Base-by-base conservation (phyloP, 2,797 vertebrate genomes). In the Ispidina picta region DNA sequence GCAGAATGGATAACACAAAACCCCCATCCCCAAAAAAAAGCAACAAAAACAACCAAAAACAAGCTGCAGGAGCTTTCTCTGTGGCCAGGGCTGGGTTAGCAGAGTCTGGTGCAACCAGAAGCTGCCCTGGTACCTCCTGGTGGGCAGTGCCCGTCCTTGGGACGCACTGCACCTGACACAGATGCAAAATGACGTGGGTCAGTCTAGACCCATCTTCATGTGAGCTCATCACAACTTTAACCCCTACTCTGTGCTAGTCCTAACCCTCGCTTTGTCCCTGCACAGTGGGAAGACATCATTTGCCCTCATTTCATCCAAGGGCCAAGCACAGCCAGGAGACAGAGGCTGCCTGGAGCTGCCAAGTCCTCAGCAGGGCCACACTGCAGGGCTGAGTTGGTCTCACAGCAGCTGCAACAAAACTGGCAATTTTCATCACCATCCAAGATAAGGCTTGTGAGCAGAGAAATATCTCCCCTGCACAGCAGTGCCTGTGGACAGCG, bases 151-250 rank as follows among this genome's bases (percentile, higher is more conserved):
- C 63, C 2, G 1, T 70, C 83, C 86, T 63, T 81, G 74, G 81
- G 66, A 52, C 19, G 22, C 0, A 0, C 73, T 15, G 10, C 77
- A 25, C 69, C 70, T 1, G 0, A 55, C 11, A 6, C 6, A 4
- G 60, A 52, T 17, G 22, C 33, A 39, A 21, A 82, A 39, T 21
- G 48, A 65, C 0, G 0, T 16, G 26, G 26, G 46, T 75, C 31
- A 51, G 13, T 14, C 23, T 29, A n/a, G 35, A 72, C 31, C 13
- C 22, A 6, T n/a, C 63, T 60, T 55, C 65, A 52, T 3, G 0
- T 19, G 37, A 83, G 62, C 35, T 35, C 37, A 39, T 26, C 48
- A 15, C 33, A 44, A 0, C 29, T 26, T 43, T 13, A 3, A 29
- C 33, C 39, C 26, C 58, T 76, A 7, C 31, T 73, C 68, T 2